Base-by-base conservation (phyloP, 53 echinoderm and acorn worm species). In the Luidia sarsii region DNA sequence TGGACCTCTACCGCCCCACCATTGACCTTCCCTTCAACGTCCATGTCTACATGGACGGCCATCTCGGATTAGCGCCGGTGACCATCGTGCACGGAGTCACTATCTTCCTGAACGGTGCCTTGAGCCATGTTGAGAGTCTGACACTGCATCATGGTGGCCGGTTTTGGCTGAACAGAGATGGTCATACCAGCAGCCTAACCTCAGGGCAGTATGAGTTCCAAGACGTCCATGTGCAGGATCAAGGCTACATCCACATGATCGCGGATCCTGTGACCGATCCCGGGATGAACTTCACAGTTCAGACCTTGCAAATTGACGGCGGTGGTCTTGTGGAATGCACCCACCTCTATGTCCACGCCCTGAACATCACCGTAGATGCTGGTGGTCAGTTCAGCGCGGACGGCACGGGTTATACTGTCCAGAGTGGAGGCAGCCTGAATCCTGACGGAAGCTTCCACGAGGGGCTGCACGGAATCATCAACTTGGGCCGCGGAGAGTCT, bases 381-480 rank as follows among this genome's bases (percentile, higher is more conserved):
- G 94, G 94, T 15, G 94, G 94, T 29, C 9, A 41, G 37, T 80
- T 94, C 23, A 87, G 83, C 48, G 85, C 90, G 1, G 80, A 87
- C 51, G 94, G 90, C 8, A 73, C 46, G 30, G 94, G 94, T 4
- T 94, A 94, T 64, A 35, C 85, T 0, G 85, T 77, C 15, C 49
- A 25, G 18, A 73, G 86, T 66, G 91, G 86, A 2, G 70, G 67
- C 7, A 70, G 87, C 24, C 68, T 55, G 21, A 57, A 88, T 55
- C 71, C 83, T 7, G 90, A 94, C 66, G 94, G 94, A 36, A 88
- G 87, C 51, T 82, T 27, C 36, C 30, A 88, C 33, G 65, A 55
- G 55, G 94, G 94, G 20, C 70, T 90, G 10, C 94, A 94, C 75
- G 94, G 94, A 25, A 75, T 94, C 59, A 91, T 94, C 86, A 94